Conservation (phyloP, 1,140 invertebrate species). For the Battus philenor region DNA sequence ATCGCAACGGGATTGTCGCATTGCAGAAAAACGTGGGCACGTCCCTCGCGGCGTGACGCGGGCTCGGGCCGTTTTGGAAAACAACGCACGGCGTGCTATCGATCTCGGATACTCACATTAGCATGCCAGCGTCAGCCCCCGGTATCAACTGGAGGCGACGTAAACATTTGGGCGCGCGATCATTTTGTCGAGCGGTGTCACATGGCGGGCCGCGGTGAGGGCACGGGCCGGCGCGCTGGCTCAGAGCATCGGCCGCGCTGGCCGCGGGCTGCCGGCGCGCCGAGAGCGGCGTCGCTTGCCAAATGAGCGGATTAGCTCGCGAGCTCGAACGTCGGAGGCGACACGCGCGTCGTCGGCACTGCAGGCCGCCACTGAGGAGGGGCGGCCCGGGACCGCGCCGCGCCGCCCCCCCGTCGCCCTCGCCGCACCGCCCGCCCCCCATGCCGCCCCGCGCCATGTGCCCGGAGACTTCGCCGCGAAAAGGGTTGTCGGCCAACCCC, state of each 20-base stretch:
- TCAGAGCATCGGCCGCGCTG: constrained; percentile 46
- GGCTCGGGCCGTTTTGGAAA: constrained; percentile 1
- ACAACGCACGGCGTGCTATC: constrained; percentile 27
- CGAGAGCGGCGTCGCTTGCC: constrained; percentile 60
- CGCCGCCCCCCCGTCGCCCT: constrained; percentile 28
- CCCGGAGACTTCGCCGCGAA: constrained; percentile 52
- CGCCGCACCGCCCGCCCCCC: constrained; percentile 31
- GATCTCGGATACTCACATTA: constrained; percentile 65
- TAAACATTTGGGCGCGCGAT: constrained; percentile 57
- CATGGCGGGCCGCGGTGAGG: constrained; percentile 48
- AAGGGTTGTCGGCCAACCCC: constrained; percentile 62
- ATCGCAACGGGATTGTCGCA: constrained; percentile 52
- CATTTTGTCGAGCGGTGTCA: constrained; percentile 50
- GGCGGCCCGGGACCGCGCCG: constrained; percentile 56
- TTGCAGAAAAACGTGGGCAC: constrained; percentile 49
- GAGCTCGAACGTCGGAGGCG: constrained; percentile 62
- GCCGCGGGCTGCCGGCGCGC: constrained; percentile 51
- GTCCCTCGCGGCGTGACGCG: constrained; percentile 15
- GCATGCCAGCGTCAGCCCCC: constrained; percentile 65
- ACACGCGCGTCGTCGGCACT: constrained; percentile 69
- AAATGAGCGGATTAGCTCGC: constrained; percentile 59
- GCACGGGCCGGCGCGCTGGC: constrained; percentile 52
- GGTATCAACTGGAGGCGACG: constrained; percentile 67
- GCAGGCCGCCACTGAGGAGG: constrained; percentile 70
- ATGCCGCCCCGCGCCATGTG: constrained; percentile 53